Evolutionary conservation across 2,888 invertebrate genomes (phyloP), one percentile per base, ranked within the genome.

Genomic region (Xestia sexstrigata): DNA sequence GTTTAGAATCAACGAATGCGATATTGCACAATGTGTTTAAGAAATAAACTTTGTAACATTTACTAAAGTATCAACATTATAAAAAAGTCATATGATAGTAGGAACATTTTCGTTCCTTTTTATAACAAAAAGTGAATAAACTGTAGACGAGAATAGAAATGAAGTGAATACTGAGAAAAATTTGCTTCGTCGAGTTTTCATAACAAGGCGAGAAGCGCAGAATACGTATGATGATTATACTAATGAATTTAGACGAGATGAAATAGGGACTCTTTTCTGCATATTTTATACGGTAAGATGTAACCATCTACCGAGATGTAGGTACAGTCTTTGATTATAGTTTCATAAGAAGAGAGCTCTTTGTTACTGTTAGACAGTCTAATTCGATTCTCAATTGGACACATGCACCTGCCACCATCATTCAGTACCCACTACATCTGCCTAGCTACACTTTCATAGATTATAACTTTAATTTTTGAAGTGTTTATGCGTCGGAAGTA

Each of bases 161-260:
- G 60, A 81, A 83, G 69, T 75, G 74, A 67, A 79, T 87, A 77
- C 73, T 76, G 39, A 79, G 85, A 79, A 85, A 81, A 87, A 82
- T 68, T 86, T 65, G 68, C 78, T 79, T 67, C 85, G 82, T 70
- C 42, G 79, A 52, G 70, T 72, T 66, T 79, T 82, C 69, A 65
- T 78, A 81, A 73, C 77, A 85, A 70, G 80, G 70, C 74, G 70
- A 85, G 65, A 69, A 78, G 65, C 65, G 15, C 30, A 45, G 82
- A 67, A 70, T 70, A 60, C 60, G 66, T 62, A 45, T 58, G 52
- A 76, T 83, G 74, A 75, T 87, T 82, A 79, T 30, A 75, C 47
- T 69, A 88, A 87, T 81, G 71, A 85, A 86, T 88, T 82, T 80
- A 79, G 76, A 79, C 52, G 76, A 78, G 65, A 70, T 79, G 45